Evolutionary conservation across 1,140 invertebrate genomes (phyloP).

Genomic region (Anoplophora glabripennis): DNA sequence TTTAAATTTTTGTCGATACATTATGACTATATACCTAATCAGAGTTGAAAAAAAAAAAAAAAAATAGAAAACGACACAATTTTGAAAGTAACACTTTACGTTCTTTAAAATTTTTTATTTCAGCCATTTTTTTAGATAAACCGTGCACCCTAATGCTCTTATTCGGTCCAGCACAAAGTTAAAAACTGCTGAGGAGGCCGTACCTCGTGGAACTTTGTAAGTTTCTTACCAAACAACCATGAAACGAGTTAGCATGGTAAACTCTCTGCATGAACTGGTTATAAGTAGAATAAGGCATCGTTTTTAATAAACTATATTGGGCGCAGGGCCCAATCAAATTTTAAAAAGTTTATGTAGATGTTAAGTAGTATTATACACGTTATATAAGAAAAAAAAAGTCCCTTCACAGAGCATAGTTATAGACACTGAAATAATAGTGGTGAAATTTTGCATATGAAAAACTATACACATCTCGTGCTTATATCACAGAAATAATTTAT

Average conservation of each 20-base stretch:
- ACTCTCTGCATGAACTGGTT: slow-evolving; percentile 11
- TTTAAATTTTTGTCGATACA: no score
- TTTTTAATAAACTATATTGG: slow-evolving; percentile 24
- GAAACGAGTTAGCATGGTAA: not conserved
- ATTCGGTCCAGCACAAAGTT: no score
- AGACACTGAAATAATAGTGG: no score
- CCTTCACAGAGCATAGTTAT: slow-evolving; percentile 8
- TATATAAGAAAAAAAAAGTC: slow-evolving; percentile 39
- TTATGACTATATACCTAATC: no score
- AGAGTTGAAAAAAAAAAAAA: no score
- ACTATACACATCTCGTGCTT: slow-evolving; percentile 16
- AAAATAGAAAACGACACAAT: no score
- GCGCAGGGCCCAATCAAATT: not conserved
- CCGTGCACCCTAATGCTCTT: no score
- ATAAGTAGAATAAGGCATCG: slow-evolving; percentile 23
- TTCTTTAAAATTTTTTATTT: no score
- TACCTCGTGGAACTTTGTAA: slow-evolving; percentile 5
- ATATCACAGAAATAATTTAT: slow-evolving; percentile 28
- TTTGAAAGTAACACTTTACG: no score
- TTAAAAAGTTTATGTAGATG: slow-evolving; percentile 6
- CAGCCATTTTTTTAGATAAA: no score
- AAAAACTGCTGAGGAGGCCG: not conserved
- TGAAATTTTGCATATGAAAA: no score
- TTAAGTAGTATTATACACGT: slow-evolving; percentile 1
- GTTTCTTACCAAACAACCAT: not conserved